These are phyloP conservation scores for Nomada flava DNA, from an alignment of 2,888 invertebrate genomes.

Conservation along the genomic window DNA sequence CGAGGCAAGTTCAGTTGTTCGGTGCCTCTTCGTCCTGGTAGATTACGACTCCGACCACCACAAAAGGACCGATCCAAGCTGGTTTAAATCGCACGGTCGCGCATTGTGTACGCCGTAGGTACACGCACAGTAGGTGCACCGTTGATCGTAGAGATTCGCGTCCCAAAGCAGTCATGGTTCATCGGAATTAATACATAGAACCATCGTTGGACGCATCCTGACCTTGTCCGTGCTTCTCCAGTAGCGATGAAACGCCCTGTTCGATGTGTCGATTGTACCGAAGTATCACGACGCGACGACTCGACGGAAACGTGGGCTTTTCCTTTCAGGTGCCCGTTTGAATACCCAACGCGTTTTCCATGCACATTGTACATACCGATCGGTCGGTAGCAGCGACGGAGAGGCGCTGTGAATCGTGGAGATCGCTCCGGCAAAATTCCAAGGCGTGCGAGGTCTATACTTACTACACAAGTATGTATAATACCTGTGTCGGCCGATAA, in stretches of 20 bases:
- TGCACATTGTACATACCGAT: too few species aligned
- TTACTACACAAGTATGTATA: too few species aligned
- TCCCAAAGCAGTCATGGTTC: neutral
- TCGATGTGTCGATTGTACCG: neutral
- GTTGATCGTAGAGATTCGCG: too few species aligned
- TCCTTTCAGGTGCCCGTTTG: neutral
- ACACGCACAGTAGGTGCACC: neutral
- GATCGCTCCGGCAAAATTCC: neutral
- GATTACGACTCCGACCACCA: slow-evolving; percentile 18
- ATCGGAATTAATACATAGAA: slow-evolving; percentile 24
- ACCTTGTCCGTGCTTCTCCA: slow-evolving; percentile 12
- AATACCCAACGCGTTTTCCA: too few species aligned
- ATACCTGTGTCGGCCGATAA: slow-evolving; percentile 18
- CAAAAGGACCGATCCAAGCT: slow-evolving; percentile 46
- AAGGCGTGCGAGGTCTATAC: too few species aligned
- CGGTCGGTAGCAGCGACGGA: too few species aligned
- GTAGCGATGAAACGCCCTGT: neutral
- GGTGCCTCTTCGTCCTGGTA: slow-evolving; percentile 9
- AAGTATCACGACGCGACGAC: neutral
- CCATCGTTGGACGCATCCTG: slow-evolving; percentile 20
- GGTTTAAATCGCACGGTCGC: slow-evolving; percentile 38
- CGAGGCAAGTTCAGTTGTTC: neutral
- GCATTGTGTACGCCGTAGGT: slow-evolving; percentile 30
- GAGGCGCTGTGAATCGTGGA: neutral
- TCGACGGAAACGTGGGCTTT: neutral